These are phyloP conservation scores for Aleiodes testaceus DNA, from an alignment of 2,888 invertebrate genomes.

Conservation along the genomic window DNA sequence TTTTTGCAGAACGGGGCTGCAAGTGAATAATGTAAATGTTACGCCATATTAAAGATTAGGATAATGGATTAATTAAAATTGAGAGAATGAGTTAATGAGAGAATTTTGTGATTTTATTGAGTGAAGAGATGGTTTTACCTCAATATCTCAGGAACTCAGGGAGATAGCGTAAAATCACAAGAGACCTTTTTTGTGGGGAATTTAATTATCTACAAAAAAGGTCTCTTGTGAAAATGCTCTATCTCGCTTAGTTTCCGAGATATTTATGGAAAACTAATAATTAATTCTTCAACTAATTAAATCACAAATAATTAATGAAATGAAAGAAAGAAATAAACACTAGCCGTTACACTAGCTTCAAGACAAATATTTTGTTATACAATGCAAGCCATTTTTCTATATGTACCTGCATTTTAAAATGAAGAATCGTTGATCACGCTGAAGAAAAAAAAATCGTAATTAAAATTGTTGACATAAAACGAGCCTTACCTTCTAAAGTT, in stretches of 20 bases:
- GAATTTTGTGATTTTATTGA: background rate
- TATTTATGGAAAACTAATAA: too few species aligned
- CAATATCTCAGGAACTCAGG: too few species aligned
- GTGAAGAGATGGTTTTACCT: constrained; percentile 7
- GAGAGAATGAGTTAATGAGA: constrained; percentile 16
- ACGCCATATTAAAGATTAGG: constrained; percentile 13
- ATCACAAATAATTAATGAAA: constrained; percentile 22
- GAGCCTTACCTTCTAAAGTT: constrained; percentile 55
- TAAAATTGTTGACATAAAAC: constrained; percentile 52
- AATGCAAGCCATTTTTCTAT: constrained; percentile 56
- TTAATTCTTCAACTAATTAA: constrained; percentile 41
- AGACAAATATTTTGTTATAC: constrained; percentile 55
- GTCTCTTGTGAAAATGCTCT: too few species aligned
- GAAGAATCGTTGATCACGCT: constrained; percentile 52
- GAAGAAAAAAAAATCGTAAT: constrained; percentile 26
- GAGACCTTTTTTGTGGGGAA: too few species aligned
- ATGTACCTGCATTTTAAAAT: constrained; percentile 55
- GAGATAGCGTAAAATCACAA: too few species aligned
- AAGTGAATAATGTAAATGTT: constrained; percentile 14
- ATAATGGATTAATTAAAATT: constrained; percentile 27
- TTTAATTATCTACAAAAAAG: too few species aligned
- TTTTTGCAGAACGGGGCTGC: constrained; percentile 1
- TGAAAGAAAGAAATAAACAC: constrained; percentile 35
- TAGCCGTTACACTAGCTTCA: constrained; percentile 51
- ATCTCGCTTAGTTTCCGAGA: too few species aligned